These are phyloP conservation scores for Bambusicola thoracicus DNA, from an alignment of 2,113 vertebrate species.

Conservation along the genomic window DNA sequence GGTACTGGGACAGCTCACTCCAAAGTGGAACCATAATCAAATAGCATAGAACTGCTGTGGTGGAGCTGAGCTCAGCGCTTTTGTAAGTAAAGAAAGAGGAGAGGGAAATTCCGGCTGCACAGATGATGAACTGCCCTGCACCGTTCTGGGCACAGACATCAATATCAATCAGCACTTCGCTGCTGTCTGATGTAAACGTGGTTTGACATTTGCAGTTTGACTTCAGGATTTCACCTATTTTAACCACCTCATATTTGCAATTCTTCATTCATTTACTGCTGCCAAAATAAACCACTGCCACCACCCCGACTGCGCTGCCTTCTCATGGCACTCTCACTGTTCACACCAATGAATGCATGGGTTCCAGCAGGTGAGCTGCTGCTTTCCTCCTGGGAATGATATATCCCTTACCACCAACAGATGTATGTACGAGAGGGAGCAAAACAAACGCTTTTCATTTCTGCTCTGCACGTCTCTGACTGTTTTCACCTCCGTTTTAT, in stretches of 20 bases:
- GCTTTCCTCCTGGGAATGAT: neutral
- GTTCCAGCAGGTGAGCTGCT: slow-evolving; percentile 44
- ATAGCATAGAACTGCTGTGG: fast-evolving
- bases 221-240: neutral
- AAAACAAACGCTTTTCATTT: slow-evolving; percentile 27
- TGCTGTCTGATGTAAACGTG: no score
- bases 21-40: fast-evolving
- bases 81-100: neutral
- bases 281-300: neutral
- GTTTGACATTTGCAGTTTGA: neutral
- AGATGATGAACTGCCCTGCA: neutral
- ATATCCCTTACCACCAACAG: slow-evolving; percentile 7
- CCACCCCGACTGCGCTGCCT: neutral
- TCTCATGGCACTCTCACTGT: neutral
- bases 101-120: neutral
- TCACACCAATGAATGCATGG: neutral
- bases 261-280: neutral
- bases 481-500: slow-evolving; percentile 7
- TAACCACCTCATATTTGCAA: fast-evolving
- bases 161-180: fast-evolving
- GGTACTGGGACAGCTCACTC: neutral
- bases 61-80: neutral
- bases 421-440: neutral
- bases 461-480: neutral
- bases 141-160: neutral